phyloP scores from a whole-genome alignment of 2,113 vertebrate genomes.

The Phyllopteryx taeniolatus region DNA sequence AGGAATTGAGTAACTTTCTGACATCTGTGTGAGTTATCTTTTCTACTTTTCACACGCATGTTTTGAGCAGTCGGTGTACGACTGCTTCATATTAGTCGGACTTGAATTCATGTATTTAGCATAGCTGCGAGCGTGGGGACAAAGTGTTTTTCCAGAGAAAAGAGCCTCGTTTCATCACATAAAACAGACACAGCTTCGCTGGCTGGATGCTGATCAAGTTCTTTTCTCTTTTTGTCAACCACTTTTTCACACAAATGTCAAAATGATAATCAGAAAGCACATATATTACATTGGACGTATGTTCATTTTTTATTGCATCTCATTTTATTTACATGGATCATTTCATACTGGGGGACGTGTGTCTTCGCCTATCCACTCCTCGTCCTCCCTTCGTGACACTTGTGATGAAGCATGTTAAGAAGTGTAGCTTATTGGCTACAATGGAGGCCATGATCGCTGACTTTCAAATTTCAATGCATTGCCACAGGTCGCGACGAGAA shows the following conservation, averaged over 20 bases:
- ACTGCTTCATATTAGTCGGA: conserved; percentile 14
- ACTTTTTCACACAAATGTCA: background rate
- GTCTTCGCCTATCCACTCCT: no score
- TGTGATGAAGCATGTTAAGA: no score
- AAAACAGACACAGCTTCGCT: conserved; percentile 40
- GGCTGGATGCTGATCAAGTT: background rate
- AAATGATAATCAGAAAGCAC: background rate
- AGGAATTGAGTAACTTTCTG: conserved; percentile 2
- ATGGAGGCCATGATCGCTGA: no score
- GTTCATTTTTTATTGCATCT: background rate
- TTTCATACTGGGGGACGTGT: background rate
- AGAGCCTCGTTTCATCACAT: conserved; percentile 36
- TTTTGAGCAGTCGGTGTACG: background rate
- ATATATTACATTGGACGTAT: background rate
- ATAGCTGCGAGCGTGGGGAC: conserved; percentile 19
- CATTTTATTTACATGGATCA: background rate
- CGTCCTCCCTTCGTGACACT: no score
- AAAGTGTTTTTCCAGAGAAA: conserved; percentile 31
- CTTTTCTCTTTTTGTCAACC: conserved; percentile 9
- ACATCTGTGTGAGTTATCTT: conserved; percentile 30
- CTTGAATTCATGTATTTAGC: conserved; percentile 6
- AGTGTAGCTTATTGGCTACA: no score
- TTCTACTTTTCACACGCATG: background rate
- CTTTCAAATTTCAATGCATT: no score
- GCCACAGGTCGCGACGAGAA: no score